A percentile compares a stretch with the other conserved stretches of the same genome.
Evolutionary conservation across 2,113 vertebrate genomes (phyloP).

Genomic region (Triplophysa siluroides): DNA sequence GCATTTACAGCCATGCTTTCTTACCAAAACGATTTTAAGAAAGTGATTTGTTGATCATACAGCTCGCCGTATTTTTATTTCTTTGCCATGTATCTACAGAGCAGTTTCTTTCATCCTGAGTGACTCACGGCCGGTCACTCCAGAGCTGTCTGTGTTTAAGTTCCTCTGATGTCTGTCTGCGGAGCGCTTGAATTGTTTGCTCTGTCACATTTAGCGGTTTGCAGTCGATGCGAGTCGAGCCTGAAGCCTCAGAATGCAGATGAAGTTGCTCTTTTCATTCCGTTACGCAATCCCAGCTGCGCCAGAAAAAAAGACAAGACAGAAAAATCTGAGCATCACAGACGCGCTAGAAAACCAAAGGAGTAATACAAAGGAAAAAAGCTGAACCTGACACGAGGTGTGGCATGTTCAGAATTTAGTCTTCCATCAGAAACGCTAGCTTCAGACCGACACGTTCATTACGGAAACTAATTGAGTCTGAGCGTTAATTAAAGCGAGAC

Average conservation of each 20-base stretch:
- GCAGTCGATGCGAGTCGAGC: conserved; percentile 16
- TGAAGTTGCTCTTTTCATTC: conserved; percentile 47
- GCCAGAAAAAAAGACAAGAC: conserved; percentile 15
- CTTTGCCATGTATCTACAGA: not conserved
- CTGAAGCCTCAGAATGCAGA: conserved; percentile 49
- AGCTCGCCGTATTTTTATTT: not conserved
- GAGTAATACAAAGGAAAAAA: not conserved
- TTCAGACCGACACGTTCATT: conserved; percentile 55
- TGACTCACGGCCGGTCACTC: not conserved
- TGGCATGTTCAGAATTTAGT: conserved; percentile 29
- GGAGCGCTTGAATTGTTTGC: conserved; percentile 41
- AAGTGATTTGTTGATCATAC: not conserved
- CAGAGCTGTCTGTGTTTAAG: conserved; percentile 29
- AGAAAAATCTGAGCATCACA: conserved; percentile 2
- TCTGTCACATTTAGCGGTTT: conserved; percentile 41
- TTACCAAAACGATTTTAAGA: no score
- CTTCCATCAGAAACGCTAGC: conserved; percentile 38
- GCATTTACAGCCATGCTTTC: not conserved
- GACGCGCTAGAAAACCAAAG: not conserved
- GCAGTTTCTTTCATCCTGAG: not conserved
- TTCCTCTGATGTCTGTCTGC: conserved; percentile 41
- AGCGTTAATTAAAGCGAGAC: conserved; percentile 64
- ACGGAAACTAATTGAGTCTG: conserved; percentile 53
- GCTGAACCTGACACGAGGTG: not conserved
- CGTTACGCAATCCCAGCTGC: not conserved